These are phyloP conservation scores for Drosophila sucinea DNA, from an alignment of 1,140 invertebrate genomes.

Conservation along the genomic window DNA sequence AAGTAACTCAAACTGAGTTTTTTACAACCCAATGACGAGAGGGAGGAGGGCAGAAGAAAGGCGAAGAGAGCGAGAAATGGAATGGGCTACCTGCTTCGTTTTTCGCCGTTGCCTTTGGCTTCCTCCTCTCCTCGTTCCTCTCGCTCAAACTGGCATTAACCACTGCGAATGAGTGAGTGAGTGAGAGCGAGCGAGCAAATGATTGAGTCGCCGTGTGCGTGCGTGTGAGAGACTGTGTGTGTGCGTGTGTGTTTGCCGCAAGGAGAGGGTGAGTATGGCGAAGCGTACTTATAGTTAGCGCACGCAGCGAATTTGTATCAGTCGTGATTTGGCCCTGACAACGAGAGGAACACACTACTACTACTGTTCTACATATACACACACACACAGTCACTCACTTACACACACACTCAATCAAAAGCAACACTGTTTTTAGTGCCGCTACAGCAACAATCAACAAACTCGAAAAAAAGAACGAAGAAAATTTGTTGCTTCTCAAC, in stretches of 20 bases:
- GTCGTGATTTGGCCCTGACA: constrained; percentile 81
- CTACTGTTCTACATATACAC: neutral
- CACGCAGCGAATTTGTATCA: constrained; percentile 81
- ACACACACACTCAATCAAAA: neutral
- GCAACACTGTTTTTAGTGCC: constrained; percentile 51
- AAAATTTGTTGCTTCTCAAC: constrained; percentile 62
- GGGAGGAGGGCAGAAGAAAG: neutral
- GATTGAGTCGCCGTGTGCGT: constrained; percentile 44
- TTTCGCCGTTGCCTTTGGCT: constrained; percentile 51
- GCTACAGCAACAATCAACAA: constrained; percentile 40
- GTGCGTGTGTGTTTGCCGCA: constrained; percentile 15
- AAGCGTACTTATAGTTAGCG: constrained; percentile 80
- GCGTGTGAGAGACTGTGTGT: constrained; percentile 16
- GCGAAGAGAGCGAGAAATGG: neutral
- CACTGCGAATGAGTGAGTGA: constrained; percentile 39
- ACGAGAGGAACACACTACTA: constrained; percentile 64
- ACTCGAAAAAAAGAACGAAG: constrained; percentile 32
- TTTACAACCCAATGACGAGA: constrained; percentile 38
- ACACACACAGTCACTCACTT: neutral
- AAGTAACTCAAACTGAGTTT: constrained; percentile 53
- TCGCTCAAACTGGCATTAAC: too few species aligned
- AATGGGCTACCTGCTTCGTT: constrained; percentile 55
- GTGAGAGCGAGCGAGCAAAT: constrained; percentile 53
- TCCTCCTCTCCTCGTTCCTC: constrained; percentile 19
- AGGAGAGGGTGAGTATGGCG: constrained; percentile 60